phyloP scores from a whole-genome alignment of 2,888 invertebrate species.

The Seira ritae region DNA sequence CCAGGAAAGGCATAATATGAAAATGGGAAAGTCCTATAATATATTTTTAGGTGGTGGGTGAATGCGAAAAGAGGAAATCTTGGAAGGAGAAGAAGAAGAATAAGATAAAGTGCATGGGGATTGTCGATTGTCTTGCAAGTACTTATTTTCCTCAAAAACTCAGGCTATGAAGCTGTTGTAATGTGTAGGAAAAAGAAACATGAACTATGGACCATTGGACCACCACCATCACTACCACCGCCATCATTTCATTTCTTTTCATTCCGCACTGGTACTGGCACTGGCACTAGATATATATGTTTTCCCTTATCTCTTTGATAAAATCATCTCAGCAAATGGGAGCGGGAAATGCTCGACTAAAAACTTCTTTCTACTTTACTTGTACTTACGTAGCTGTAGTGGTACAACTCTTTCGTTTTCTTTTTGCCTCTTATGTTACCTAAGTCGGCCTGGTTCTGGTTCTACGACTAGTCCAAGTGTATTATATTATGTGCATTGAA shows the following conservation, averaged over 20 bases:
- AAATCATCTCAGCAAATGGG: constrained; percentile 39
- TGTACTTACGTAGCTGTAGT: no score
- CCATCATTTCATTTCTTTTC: no score
- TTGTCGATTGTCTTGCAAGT: constrained; percentile 37
- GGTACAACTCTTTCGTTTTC: no score
- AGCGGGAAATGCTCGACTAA: neutral
- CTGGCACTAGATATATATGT: constrained; percentile 8
- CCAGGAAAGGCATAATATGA: neutral
- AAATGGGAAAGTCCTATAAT: constrained; percentile 1
- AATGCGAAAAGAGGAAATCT: neutral
- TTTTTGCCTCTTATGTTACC: no score
- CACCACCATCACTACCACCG: neutral
- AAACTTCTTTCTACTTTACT: neutral
- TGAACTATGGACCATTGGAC: neutral
- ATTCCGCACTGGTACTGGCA: neutral
- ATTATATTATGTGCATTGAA: constrained; percentile 2
- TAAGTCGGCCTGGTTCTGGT: no score
- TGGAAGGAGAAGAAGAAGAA: neutral
- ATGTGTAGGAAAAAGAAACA: neutral
- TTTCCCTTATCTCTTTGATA: constrained; percentile 58
- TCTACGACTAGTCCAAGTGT: neutral
- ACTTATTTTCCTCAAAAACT: constrained; percentile 8
- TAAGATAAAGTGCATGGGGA: constrained; percentile 23
- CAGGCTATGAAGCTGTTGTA: neutral
- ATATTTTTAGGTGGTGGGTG: neutral